phyloP scores from a whole-genome alignment of 2,888 invertebrate genomes.

The Troides oblongomaculatus region DNA sequence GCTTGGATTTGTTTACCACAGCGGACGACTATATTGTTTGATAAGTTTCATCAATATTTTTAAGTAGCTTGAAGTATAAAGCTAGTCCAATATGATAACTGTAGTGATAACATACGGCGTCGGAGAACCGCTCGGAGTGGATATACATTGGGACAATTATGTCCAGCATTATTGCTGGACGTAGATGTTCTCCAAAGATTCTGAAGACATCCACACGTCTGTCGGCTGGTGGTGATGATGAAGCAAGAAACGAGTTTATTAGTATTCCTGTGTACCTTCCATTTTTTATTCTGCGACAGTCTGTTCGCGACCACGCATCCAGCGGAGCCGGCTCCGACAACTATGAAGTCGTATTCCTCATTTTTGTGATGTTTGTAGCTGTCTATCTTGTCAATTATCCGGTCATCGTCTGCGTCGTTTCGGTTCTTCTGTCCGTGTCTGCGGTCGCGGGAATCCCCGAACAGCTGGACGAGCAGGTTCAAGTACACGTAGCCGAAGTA shows the following conservation, averaged over 20 bases:
- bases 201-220: too few relatives aligned
- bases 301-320: constrained; percentile 61
- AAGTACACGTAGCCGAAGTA: constrained; percentile 52
- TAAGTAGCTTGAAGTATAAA: too few relatives aligned
- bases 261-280: constrained; percentile 44
- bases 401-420: constrained; percentile 31
- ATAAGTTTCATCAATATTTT: too few relatives aligned
- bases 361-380: constrained; percentile 8
- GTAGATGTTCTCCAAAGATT: too few relatives aligned
- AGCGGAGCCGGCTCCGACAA: constrained; percentile 61
- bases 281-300: constrained; percentile 46
- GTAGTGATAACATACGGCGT: too few relatives aligned
- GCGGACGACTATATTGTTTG: too few relatives aligned
- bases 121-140: too few relatives aligned
- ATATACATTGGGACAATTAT: too few relatives aligned
- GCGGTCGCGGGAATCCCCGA: constrained; percentile 47
- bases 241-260: background rate
- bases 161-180: too few relatives aligned
- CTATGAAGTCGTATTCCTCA: constrained; percentile 57
- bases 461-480: constrained; percentile 49
- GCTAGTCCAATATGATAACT: too few relatives aligned
- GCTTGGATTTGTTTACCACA: too few relatives aligned
- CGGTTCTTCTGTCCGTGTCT: constrained; percentile 33
- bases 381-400: constrained; percentile 30
- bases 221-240: background rate